phyloP scores from a whole-genome alignment of 2,113 vertebrate genomes.

The Falco punctatus region DNA sequence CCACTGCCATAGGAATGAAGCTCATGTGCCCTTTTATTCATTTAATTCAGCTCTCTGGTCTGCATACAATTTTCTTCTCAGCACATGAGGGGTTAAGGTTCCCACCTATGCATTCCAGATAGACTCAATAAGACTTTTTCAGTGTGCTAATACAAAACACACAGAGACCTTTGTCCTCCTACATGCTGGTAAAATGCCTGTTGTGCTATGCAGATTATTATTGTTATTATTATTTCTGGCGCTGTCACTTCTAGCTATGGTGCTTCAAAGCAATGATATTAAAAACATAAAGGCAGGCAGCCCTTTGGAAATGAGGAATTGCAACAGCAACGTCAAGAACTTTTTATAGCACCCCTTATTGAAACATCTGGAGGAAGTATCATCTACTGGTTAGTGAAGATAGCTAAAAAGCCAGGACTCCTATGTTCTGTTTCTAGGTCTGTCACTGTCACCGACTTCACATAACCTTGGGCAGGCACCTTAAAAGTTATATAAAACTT shows the following conservation, averaged over 20 bases:
- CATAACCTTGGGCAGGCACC: neutral
- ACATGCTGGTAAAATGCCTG: slow-evolving; percentile 32
- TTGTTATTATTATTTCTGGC: slow-evolving; percentile 67
- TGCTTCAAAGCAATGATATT: slow-evolving; percentile 66
- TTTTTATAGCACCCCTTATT: slow-evolving; percentile 39
- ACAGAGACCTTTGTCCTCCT: slow-evolving; percentile 57
- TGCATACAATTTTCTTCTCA: slow-evolving; percentile 45
- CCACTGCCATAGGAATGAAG: slow-evolving; percentile 39
- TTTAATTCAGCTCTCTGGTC: slow-evolving; percentile 8
- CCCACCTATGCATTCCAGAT: slow-evolving; percentile 62
- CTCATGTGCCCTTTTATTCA: slow-evolving; percentile 8
- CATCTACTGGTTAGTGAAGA: neutral
- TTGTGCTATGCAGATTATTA: slow-evolving; percentile 67
- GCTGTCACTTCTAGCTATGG: slow-evolving; percentile 29
- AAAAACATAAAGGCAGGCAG: slow-evolving; percentile 59
- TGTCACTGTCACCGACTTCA: neutral
- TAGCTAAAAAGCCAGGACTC: neutral
- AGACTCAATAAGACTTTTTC: slow-evolving; percentile 36
- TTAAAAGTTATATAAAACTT: neutral
- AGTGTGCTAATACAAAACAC: slow-evolving; percentile 53
- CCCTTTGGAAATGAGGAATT: slow-evolving; percentile 29
- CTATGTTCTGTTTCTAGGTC: neutral
- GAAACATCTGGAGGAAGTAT: slow-evolving; percentile 58
- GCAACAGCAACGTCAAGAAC: neutral
- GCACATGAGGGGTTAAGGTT: slow-evolving; percentile 55